Evolutionary conservation across 1,140 invertebrate species (phyloP).

Genomic region (Arion vulgaris): DNA sequence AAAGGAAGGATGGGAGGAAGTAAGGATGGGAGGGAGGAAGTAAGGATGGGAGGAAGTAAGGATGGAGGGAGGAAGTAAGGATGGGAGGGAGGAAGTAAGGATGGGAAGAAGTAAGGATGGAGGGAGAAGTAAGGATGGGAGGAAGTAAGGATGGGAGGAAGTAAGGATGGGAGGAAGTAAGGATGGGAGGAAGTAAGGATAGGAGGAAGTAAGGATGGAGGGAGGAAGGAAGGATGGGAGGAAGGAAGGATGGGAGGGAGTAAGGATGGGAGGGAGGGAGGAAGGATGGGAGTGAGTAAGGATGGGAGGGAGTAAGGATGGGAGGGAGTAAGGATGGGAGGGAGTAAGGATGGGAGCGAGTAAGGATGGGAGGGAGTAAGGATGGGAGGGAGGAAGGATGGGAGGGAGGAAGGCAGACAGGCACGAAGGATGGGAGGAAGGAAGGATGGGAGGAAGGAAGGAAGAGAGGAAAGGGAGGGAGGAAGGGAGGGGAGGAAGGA

Average conservation of each 20-base stretch:
- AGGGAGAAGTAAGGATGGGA: too few relatives aligned
- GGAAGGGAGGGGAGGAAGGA: not conserved
- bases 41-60: too few relatives aligned
- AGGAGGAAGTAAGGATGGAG: too few relatives aligned
- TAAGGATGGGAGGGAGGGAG: slow-evolving; percentile 11
- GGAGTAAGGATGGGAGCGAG: not conserved
- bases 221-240: not conserved
- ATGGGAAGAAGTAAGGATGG: too few relatives aligned
- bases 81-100: too few relatives aligned
- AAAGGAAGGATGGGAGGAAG: too few relatives aligned
- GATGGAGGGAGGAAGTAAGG: too few relatives aligned
- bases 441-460: too few relatives aligned
- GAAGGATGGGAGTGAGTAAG: slow-evolving; percentile 20
- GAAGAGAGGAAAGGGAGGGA: not conserved
- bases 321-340: not conserved
- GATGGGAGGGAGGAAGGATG: not conserved
- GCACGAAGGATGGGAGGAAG: not conserved
- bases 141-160: too few relatives aligned
- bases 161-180: too few relatives aligned
- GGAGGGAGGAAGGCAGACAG: not conserved
- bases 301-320: not conserved
- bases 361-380: not conserved
- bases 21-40: too few relatives aligned
- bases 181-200: too few relatives aligned
- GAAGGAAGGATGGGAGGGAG: slow-evolving; percentile 5